A percentile compares a stretch with the other conserved stretches of the same genome.
phyloP scores from a whole-genome alignment of 2,797 vertebrate species.

The Myotis myotis region DNA sequence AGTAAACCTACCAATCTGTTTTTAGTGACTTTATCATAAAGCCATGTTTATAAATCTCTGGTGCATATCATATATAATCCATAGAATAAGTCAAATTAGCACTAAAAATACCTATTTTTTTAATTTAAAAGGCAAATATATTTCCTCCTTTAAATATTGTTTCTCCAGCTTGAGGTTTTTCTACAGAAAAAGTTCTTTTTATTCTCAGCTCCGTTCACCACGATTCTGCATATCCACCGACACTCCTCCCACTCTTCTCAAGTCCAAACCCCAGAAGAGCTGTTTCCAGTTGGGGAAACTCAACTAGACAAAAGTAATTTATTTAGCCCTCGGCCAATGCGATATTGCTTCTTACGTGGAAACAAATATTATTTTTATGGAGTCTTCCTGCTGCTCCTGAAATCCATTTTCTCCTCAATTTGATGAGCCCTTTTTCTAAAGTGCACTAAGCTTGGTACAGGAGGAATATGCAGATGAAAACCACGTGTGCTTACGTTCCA shows the following conservation, averaged over 20 bases:
- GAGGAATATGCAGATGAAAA: not conserved
- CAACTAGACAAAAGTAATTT: not conserved
- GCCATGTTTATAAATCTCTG: conserved; percentile 2
- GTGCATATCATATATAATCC: not conserved
- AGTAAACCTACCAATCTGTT: not conserved
- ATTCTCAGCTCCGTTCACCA: not conserved
- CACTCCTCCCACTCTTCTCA: not conserved
- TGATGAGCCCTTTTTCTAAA: not conserved
- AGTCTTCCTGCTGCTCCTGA: not conserved
- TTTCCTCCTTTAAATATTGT: not conserved
- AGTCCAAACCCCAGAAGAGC: not conserved
- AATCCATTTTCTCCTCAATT: not conserved
- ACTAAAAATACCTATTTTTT: not conserved
- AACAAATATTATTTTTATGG: not conserved
- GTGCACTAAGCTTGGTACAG: not conserved
- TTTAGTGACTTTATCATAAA: not conserved
- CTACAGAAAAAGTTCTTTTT: not conserved
- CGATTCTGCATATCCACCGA: not conserved
- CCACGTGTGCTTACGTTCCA: not conserved
- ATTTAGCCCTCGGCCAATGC: not conserved
- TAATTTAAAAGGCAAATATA: not conserved
- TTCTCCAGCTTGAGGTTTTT: not conserved
- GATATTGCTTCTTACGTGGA: not conserved
- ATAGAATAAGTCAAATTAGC: not conserved
- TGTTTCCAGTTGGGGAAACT: not conserved